Evolutionary conservation across 2,888 invertebrate species (phyloP), one percentile per base, ranked within the genome.

Genomic region (Leptopilina drosophilae): DNA sequence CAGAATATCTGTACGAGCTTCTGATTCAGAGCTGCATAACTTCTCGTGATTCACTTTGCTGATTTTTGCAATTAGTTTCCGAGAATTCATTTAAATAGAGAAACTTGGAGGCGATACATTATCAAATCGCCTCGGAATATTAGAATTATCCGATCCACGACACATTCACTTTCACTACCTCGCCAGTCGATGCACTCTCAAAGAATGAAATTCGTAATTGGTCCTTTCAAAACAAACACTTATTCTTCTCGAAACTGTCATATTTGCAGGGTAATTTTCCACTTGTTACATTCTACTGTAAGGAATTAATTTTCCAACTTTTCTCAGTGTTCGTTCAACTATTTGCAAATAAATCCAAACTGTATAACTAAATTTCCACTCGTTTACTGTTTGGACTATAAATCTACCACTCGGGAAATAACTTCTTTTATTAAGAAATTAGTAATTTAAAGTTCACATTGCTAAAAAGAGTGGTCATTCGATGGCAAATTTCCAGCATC

Each of bases 1-100:
- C 75, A 59, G 73, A 79, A 83, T 64, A 83, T 73, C 53, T 20
- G 20, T 53, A 73, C 9, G 11, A 49, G 56, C 9, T 20, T 56
- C 73, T 73, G 56, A 73, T 14, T 56, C 56, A 73, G 56, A 73
- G 11, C 64, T 33, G n/a, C 73, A 59, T 73, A 73, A 56, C 56
- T 73, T 14, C 69, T 9, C 49, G 67, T 49, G 46, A 69, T 69
- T 69, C 53, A 69, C 53, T 69, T 33, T 56, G 56, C 14, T 9
- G 26, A 33, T 73, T 59, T 56, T 73, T 73, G 56, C 56, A 73
- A 73, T 73, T 73, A 73, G 56, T 73, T 26, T 53, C 53, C 11
- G 11, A 33, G 69, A 69, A 69, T 8, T 53, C 26, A 53, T 69
- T 33, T 26, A 69, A 69, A 49, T 15, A 15, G 49, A 53, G 69